A percentile compares a stretch with the other conserved stretches of the same genome.
phyloP scores from a whole-genome alignment of 2,113 vertebrate species.

The Bos taurus region ARS-UCD2.0 NC_037335.1:102921501-102922000 shows the following conservation, averaged over 20 bases:
- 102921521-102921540: neutral
- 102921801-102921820: neutral
- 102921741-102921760: neutral
- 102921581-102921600: neutral
- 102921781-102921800: neutral
- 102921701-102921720: accelerated
- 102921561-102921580: neutral
- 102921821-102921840: neutral
- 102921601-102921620: neutral
- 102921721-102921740: neutral
- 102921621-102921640: neutral
- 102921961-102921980: neutral
- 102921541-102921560: neutral
- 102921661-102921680: neutral
- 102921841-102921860: neutral
- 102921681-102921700: neutral
- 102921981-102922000: neutral
- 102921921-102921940: neutral
- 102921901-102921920: neutral
- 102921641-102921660: neutral
- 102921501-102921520: neutral
- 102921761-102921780: neutral
- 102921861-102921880: too few relatives aligned
- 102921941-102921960: neutral
- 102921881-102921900: neutral